Conservation (phyloP, 2,113 vertebrate genomes). For the Oceanodroma tethys region DNA sequence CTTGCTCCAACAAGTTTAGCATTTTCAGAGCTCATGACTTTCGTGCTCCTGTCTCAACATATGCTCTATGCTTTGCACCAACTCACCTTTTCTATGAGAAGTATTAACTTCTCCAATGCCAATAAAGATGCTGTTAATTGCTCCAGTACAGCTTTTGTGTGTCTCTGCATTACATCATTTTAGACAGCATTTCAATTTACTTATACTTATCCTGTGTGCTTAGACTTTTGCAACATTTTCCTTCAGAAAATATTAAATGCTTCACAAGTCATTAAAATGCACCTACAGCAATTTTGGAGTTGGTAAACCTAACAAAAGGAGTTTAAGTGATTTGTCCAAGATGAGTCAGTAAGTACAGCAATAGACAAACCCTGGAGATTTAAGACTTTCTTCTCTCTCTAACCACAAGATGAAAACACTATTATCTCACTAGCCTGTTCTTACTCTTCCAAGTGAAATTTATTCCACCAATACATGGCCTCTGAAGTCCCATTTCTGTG, state of each 20-base stretch:
- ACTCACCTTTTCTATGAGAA: not conserved
- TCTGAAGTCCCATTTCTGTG: not conserved
- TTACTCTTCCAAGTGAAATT: not conserved
- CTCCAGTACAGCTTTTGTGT: not conserved
- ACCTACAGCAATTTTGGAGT: not conserved
- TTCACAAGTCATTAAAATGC: not conserved
- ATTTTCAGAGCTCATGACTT: not conserved
- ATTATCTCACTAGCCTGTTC: not conserved
- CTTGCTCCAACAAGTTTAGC: not conserved
- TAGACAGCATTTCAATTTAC: not conserved
- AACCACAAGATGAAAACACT: not conserved
- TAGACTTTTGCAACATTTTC: not conserved
- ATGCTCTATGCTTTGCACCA: not conserved
- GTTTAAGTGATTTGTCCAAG: not conserved
- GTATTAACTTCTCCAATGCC: not conserved
- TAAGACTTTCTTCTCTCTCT: not conserved
- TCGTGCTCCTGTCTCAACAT: not conserved
- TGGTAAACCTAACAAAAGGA: not conserved
- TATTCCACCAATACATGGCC: not conserved
- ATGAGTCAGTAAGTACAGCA: not conserved
- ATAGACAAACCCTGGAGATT: not conserved
- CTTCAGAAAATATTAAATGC: not conserved
- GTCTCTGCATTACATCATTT: not conserved
- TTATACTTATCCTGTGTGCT: not conserved
- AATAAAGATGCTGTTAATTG: not conserved